Base-by-base conservation (phyloP, 2,888 invertebrate species). In the Pristionchus exspectatus region DNA sequence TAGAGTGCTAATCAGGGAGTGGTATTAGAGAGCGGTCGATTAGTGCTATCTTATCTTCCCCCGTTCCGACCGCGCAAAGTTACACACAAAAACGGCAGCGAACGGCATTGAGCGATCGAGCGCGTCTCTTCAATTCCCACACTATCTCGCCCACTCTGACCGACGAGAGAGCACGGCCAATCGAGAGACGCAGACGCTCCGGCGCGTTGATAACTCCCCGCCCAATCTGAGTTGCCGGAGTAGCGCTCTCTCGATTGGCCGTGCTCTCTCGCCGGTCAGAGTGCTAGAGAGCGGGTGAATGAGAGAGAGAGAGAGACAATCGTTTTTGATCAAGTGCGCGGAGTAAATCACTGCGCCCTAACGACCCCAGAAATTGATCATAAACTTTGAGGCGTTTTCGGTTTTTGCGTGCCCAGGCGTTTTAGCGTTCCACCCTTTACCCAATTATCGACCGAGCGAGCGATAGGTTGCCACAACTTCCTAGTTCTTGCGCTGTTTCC, bases 371-470 rank as follows among this genome's bases (percentile, higher is more conserved):
- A 24, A 18, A 38, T 12, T 24, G 24, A 72, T 33, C 38, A 72
- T 30, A 30, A 72, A 44, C 24, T 38, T 50, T 77, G 44, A 50
- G 77, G 77, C 44, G 50, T 77, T 77, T 77, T 77, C 77, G 24
- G 74, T 74, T 74, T 74, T 74, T 30, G 69, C 21, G 3, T 16
- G 16, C 5, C 69, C 14, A 7, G n/a, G 16, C 4, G 69, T n/a
- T 69, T 69, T 30, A n/a, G 66, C 27, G 66, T 66, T 72, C 72
- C 18, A 33, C 21, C 33, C 72, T 72, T n/a, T 69, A 0, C 1
- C 33, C 33, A 72, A 33, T 72, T 72, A 44, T 38, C 77, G 44
- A 44, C 1, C 69, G 24, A n/a, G 24, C 69, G 16, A 30, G 14
- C 14, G 16, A 50, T 50, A 18, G 30, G 12, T 30, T 72, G 72